Conservation (phyloP, 2,888 invertebrate genomes). For the Lasioglossum malachurum region DNA sequence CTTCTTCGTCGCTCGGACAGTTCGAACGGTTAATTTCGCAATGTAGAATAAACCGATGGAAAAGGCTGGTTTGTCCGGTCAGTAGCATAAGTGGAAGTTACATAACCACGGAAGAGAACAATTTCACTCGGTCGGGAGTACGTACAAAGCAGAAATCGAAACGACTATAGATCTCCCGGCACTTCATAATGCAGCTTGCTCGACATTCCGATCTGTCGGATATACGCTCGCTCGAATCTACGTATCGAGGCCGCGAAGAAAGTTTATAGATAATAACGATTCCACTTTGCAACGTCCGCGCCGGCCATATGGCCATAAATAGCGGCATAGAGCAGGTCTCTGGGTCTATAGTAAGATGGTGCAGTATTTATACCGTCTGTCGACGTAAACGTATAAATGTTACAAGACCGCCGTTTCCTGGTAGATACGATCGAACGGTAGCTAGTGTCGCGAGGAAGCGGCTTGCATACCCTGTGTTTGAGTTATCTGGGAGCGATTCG, state of each 20-base stretch:
- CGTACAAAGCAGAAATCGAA: slow-evolving; percentile 22
- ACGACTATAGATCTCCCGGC: slow-evolving; percentile 27
- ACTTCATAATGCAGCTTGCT: slow-evolving; percentile 39
- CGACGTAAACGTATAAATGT: slow-evolving; percentile 78
- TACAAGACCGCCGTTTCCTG: slow-evolving; percentile 75
- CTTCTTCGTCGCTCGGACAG: neutral
- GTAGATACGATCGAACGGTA: slow-evolving; percentile 68
- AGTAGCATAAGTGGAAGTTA: slow-evolving; percentile 9
- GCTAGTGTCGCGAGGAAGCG: slow-evolving; percentile 39
- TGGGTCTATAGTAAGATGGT: slow-evolving; percentile 67
- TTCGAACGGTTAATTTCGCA: neutral
- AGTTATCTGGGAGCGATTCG: slow-evolving; percentile 17
- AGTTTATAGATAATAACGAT: slow-evolving; percentile 66
- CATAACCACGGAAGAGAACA: neutral
- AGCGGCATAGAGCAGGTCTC: slow-evolving; percentile 60
- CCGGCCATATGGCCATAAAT: slow-evolving; percentile 58
- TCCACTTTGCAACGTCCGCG: slow-evolving; percentile 60
- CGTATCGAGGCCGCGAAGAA: slow-evolving; percentile 67
- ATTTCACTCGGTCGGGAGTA: slow-evolving; percentile 20
- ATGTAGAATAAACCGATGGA: neutral
- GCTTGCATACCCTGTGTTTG: slow-evolving; percentile 44
- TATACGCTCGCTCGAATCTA: slow-evolving; percentile 48
- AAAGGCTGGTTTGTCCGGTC: neutral
- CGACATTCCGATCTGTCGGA: slow-evolving; percentile 40
- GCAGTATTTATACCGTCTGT: slow-evolving; percentile 78